Base-by-base conservation (phyloP, 1,140 invertebrate genomes). In the Tetranychus urticae region DNA sequence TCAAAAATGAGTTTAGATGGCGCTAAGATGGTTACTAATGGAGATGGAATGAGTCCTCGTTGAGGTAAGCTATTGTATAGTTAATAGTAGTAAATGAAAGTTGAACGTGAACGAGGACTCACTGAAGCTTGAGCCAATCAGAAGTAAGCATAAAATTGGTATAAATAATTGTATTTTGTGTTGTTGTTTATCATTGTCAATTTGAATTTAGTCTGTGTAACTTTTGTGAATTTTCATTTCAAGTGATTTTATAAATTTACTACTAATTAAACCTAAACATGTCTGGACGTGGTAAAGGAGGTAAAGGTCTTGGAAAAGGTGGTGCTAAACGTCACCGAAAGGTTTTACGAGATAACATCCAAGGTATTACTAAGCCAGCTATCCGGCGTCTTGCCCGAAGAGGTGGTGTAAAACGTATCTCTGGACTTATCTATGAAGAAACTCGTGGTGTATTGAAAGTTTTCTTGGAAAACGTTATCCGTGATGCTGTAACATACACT, bases 401-500 rank as follows among this genome's bases (percentile, higher is more conserved):
- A 67, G 84, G 83, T 61, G 83, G 83, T 59, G 82, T 85, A 0
- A 85, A 85, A 68, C 77, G 82, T 66, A 81, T 85, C 62, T 83
- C 81, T 56, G 81, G 80, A 23, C 70, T 83, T 56, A 82, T 84
- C 64, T 84, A 85, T 67, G 81, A 83, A 68, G 81, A 81, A 68
- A 81, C 78, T 54, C 76, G 79, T 60, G 78, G 79, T 66, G 81
- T 83, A 0, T 70, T 85, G 10, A 86, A 84, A 71, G 79, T 84
- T 0, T 87, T 87, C 71, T 72, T 87, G 59, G 83, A 85, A 70
- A 86, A 85, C 68, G 82, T 86, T 0, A 86, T 86, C 68, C 76
- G 82, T 60, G 84, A 86, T 71, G 82, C 83, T 12, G 82, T 86
- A 58, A 86, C 82, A n/a, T 86, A 86, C 73, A 84, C 82, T 12